Evolutionary conservation across 2,888 invertebrate genomes (phyloP), one percentile per base, ranked within the genome.

Genomic region (Drosophila koepferae): DNA sequence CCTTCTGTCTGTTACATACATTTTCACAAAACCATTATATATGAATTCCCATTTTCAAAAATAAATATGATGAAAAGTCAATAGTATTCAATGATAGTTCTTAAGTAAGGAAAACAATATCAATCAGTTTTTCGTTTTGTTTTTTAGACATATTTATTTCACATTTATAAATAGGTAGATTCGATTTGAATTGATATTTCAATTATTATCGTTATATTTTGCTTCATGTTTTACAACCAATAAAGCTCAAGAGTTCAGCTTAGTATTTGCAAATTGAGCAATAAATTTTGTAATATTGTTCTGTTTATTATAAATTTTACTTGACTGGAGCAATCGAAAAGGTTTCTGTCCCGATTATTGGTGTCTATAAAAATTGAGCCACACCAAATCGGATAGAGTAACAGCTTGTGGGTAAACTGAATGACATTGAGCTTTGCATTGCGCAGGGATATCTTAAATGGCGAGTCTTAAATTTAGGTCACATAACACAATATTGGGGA

Each of bases 111-210:
- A 28, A 6, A 12, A 5, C 14, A 31, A n/a, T 16, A 9, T 28
- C 23, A 16, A 31, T 49, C n/a, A 10, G 20, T 56, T 28, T 28
- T 56, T 28, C 12, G 36, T 46, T 71, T 75, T 43, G 31, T 31
- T 67, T 76, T 56, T 56, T 66, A 66, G 66, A 85, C 73, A 72
- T 75, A 62, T 85, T 85, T 89, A 80, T 83, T 86, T 80, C 82
- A 87, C 90, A 86, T 88, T 79, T 77, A 86, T 88, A 86, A 79
- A 89, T 82, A 89, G 69, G 49, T 78, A 68, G 60, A 71, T 79
- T 61, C 53, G 70, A 71, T 85, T 80, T 75, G 54, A 71, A 64
- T 85, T 63, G 48, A 78, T 71, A 75, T 63, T 70, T 70, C 63
- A 69, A 60, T 70, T 75, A 46, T 62, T 72, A 56, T 67, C 49